Evolutionary conservation across 1,140 invertebrate species (phyloP), one percentile per base, ranked within the genome.

Genomic region (Saxidomus purpurata): DNA sequence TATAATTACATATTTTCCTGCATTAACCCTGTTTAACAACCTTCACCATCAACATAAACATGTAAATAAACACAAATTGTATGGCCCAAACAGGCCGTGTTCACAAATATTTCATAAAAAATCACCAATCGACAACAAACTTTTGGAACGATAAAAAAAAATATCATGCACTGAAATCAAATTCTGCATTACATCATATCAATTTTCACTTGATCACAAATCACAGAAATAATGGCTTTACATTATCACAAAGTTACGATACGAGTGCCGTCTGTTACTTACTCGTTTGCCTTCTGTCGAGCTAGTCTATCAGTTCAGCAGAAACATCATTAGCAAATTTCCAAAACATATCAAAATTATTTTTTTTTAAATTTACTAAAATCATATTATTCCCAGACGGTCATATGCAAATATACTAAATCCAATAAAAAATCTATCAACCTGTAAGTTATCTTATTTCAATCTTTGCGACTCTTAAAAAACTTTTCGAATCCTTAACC

Each of bases 201-300:
- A 38, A 71, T 71, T n/a, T 38, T 71, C 67, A 76, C 43, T 47
- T 49, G n/a, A 15, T 76, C 40, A 71, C 36, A 71, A 38, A 3
- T 71, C 8, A 63, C 59, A 71, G 34, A 40, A 59, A 71, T 36
- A 19, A 71, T 34, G 4, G n/a, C 9, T 71, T 17, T 38, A 71
- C 67, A n/a, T 71, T 34, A n/a, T 84, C 38, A 84, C 82, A 69
- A 25, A 49, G 52, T 74, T 71, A 85, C 83, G 31, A 76, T 85
- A 85, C 67, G 11, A 28, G 49, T 49, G 25, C 31, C 61, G 28
- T 3, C n/a, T 22, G 49, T 49, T 88, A 88, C 86, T 88, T 88
- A 88, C 86, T 88, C 86, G 59, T 88, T 88, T 25, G 86, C 86
- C 61, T 88, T 88, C 86, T 88, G 86, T 80, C 61, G 15, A 0